A percentile compares a stretch with the other conserved stretches of the same genome.
These are phyloP conservation scores for Muscina levida DNA, from an alignment of 2,888 invertebrate genomes.

Conservation along the genomic window DNA sequence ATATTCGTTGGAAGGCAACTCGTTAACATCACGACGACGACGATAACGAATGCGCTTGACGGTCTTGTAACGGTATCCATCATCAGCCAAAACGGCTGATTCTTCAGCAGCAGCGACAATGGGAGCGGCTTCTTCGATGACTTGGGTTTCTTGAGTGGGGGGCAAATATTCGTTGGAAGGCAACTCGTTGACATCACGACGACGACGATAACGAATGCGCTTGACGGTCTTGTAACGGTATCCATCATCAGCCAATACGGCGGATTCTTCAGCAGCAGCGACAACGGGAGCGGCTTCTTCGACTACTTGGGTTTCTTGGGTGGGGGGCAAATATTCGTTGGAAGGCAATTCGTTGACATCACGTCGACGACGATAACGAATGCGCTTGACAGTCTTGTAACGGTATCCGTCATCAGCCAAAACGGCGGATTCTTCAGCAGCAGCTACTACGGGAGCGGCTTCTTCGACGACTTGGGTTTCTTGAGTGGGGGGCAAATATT, in stretches of 20 bases:
- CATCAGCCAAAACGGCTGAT: slow-evolving; percentile 60
- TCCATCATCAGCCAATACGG: slow-evolving; percentile 64
- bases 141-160: slow-evolving; percentile 54
- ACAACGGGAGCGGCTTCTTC: slow-evolving; percentile 50
- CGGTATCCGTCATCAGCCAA: slow-evolving; percentile 65
- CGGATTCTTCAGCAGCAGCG: slow-evolving; percentile 46
- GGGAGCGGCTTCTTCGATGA: slow-evolving; percentile 45
- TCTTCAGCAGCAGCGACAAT: slow-evolving; percentile 40
- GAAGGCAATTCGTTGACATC: slow-evolving; percentile 61
- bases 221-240: slow-evolving; percentile 64
- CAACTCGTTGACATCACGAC: slow-evolving; percentile 65
- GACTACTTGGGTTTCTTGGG: slow-evolving; percentile 43
- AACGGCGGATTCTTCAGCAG: slow-evolving; percentile 53
- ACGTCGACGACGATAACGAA: slow-evolving; percentile 57
- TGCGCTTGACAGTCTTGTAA: slow-evolving; percentile 63
- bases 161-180: slow-evolving; percentile 60
- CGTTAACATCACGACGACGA: slow-evolving; percentile 64
- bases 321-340: slow-evolving; percentile 56
- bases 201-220: slow-evolving; percentile 60
- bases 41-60: slow-evolving; percentile 62
- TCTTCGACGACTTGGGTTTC: slow-evolving; percentile 53
- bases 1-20: slow-evolving; percentile 58
- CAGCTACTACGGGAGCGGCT: slow-evolving; percentile 18
- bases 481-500: slow-evolving; percentile 58
- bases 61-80: slow-evolving; percentile 66